These are phyloP conservation scores for Tenthredo notha DNA, from an alignment of 2,888 invertebrate species.

Conservation along the genomic window DNA sequence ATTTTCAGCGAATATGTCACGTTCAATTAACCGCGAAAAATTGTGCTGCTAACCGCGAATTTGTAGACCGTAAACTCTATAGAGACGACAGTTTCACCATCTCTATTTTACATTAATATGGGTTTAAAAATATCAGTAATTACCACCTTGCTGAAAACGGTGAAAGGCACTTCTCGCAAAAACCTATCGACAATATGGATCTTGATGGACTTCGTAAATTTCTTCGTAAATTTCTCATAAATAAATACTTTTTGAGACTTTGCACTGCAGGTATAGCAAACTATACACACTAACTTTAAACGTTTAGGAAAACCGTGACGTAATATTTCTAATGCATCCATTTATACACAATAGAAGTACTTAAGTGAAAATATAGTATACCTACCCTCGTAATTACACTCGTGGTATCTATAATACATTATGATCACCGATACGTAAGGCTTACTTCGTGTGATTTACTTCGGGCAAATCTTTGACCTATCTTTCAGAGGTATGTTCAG, in stretches of 20 bases:
- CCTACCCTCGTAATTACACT: neutral
- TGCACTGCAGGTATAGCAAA: neutral
- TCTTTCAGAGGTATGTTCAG: constrained; percentile 60
- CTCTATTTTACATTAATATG: neutral
- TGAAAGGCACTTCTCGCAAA: neutral
- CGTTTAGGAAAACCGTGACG: neutral
- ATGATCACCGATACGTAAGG: neutral
- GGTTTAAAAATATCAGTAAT: neutral
- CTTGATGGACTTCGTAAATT: neutral
- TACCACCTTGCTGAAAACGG: neutral
- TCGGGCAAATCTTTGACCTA: constrained; percentile 7
- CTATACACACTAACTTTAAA: neutral
- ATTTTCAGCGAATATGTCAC: neutral
- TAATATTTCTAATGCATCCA: neutral
- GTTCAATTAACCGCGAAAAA: neutral
- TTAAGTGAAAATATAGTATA: neutral
- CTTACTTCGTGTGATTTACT: neutral
- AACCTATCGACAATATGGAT: neutral
- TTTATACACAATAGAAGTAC: neutral
- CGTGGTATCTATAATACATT: neutral
- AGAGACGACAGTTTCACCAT: neutral
- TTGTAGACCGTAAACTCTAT: constrained; percentile 23
- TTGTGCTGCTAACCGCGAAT: neutral
- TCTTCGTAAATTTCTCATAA: neutral
- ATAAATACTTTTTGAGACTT: neutral